Evolutionary conservation across 2,888 invertebrate genomes (phyloP).

Genomic region (Corbicula japonica): DNA sequence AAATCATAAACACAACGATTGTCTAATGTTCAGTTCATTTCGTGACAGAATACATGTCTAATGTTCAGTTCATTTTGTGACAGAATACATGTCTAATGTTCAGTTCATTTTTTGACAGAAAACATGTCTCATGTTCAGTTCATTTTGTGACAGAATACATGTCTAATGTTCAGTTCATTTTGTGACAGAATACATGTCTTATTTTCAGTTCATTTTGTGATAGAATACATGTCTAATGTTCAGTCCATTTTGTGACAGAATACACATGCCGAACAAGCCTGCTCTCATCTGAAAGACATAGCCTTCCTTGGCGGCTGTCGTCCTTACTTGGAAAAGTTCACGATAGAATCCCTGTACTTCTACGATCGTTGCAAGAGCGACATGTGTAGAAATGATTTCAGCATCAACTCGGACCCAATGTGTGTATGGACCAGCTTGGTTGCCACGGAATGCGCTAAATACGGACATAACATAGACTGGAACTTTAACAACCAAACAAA

Average conservation of each 20-base stretch:
- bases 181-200: constrained; percentile 16
- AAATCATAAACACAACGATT: too few relatives aligned
- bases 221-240: background rate
- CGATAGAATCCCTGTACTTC: background rate
- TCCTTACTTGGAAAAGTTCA: background rate
- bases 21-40: too few relatives aligned
- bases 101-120: too few relatives aligned
- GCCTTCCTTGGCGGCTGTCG: constrained; percentile 18
- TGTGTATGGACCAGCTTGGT: constrained; percentile 49
- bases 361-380: constrained; percentile 37
- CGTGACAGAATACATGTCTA: too few relatives aligned
- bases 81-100: too few relatives aligned
- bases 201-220: background rate
- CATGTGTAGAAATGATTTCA: constrained; percentile 15
- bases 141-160: background rate
- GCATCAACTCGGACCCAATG: constrained; percentile 10
- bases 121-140: too few relatives aligned
- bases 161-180: background rate
- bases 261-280: background rate
- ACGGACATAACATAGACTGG: constrained; percentile 17
- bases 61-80: too few relatives aligned
- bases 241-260: constrained; percentile 1
- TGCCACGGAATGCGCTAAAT: constrained; percentile 26
- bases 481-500: constrained; percentile 18
- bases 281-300: constrained; percentile 31